Conservation (phyloP, 2,113 vertebrate species). For the Xiphias gladius region DNA sequence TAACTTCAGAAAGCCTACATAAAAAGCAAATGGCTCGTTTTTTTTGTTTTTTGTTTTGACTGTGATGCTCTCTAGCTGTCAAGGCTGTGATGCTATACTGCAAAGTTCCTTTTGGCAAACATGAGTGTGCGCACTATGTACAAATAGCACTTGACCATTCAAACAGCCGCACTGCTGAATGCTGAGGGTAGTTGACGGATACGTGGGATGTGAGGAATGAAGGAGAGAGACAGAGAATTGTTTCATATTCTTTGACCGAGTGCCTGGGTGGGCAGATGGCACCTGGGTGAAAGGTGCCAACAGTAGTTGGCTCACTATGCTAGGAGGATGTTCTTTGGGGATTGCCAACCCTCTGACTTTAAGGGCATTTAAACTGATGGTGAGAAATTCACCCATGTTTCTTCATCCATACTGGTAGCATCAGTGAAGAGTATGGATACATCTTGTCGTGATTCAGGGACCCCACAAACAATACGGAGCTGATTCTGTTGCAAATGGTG, state of each 20-base stretch:
- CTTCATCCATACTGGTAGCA: conserved; percentile 37
- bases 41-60: conserved; percentile 28
- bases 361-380: conserved; percentile 49
- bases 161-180: conserved; percentile 58
- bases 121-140: conserved; percentile 63
- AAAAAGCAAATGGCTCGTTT: conserved; percentile 62
- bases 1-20: conserved; percentile 68
- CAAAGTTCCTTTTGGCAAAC: conserved; percentile 72
- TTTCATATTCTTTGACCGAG: conserved; percentile 29
- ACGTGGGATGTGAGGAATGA: conserved; percentile 29
- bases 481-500: conserved; percentile 19
- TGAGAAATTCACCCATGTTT: conserved; percentile 37
- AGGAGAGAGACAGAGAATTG: conserved; percentile 29
- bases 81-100: conserved; percentile 71
- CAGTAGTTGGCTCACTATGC: conserved; percentile 41
- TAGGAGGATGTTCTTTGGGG: conserved; percentile 61
- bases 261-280: conserved; percentile 38
- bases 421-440: conserved; percentile 36
- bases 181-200: conserved; percentile 39
- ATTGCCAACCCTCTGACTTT: conserved; percentile 49
- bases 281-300: conserved; percentile 53
- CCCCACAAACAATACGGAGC: conserved; percentile 11
- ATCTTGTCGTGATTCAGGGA: conserved; percentile 22
- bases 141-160: conserved; percentile 71
- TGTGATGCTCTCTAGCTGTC: conserved; percentile 59